phyloP scores from a whole-genome alignment of 2,113 vertebrate genomes.

The Poecilia latipinna region DNA sequence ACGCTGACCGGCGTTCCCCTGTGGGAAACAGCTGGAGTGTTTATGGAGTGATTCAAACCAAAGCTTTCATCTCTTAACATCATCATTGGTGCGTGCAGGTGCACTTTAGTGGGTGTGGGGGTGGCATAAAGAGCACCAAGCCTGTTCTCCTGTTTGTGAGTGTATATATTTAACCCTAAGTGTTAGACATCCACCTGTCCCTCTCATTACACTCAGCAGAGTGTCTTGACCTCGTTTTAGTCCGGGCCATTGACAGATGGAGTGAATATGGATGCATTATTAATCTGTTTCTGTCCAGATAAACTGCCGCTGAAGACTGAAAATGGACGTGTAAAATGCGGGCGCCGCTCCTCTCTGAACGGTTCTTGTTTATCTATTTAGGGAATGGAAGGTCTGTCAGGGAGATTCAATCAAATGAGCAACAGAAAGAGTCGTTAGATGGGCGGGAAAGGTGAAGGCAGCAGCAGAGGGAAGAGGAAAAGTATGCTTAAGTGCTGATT shows the following conservation, averaged over 20 bases:
- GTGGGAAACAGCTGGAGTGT: constrained; percentile 60
- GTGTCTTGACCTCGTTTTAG: constrained; percentile 45
- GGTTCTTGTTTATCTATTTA: constrained; percentile 62
- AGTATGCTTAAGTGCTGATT: constrained; percentile 46
- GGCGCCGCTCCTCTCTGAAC: constrained; percentile 31
- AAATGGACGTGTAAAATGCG: constrained; percentile 32
- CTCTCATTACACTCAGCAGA: constrained; percentile 7
- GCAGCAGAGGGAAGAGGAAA: constrained; percentile 24
- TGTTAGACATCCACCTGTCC: constrained; percentile 34
- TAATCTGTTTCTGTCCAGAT: constrained; percentile 55
- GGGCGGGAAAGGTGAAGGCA: constrained; percentile 32
- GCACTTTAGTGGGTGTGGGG: not conserved
- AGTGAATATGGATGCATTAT: constrained; percentile 53
- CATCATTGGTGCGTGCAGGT: constrained; percentile 26
- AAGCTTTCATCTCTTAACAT: constrained; percentile 61
- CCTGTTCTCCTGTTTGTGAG: not conserved
- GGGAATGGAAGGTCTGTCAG: constrained; percentile 61
- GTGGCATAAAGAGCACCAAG: not conserved
- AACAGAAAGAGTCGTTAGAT: constrained; percentile 42
- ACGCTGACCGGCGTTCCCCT: constrained; percentile 54
- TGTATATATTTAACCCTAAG: constrained; percentile 13
- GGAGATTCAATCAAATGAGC: constrained; percentile 52
- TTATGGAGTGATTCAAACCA: constrained; percentile 45
- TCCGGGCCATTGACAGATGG: constrained; percentile 32
- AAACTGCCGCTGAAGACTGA: constrained; percentile 43